These are phyloP conservation scores for Acridotheres tristis DNA, from an alignment of 2,797 vertebrate species.

Conservation along the genomic window DNA sequence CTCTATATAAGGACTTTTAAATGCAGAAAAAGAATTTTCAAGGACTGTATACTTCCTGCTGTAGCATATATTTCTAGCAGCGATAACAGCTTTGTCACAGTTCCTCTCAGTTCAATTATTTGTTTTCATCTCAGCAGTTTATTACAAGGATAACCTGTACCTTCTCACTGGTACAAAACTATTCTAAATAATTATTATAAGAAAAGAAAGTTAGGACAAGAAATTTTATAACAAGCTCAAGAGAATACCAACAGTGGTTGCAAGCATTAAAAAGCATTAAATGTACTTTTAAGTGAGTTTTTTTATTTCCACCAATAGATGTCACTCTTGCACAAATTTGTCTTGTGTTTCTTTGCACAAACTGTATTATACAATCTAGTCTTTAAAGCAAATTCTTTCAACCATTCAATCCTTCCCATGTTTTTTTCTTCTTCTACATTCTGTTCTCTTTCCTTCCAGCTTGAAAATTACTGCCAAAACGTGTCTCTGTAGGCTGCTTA, in stretches of 20 bases:
- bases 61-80: neutral
- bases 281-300: neutral
- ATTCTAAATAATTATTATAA: neutral
- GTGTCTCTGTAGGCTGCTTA: neutral
- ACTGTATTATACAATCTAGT: neutral
- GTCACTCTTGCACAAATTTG: slow-evolving; percentile 57
- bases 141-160: neutral
- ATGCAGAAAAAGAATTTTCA: neutral
- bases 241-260: neutral
- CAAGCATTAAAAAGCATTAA: neutral
- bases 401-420: neutral
- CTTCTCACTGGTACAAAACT: neutral
- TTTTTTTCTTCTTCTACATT: neutral
- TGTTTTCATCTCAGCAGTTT: neutral
- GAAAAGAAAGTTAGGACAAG: neutral
- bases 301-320: slow-evolving; percentile 58
- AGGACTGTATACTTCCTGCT: neutral
- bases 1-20: neutral
- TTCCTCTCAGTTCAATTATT: neutral
- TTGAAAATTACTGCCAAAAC: neutral
- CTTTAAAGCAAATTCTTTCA: neutral
- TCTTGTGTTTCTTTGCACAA: neutral
- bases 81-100: neutral
- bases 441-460: neutral
- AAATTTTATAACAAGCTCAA: neutral